Base-by-base conservation (phyloP, 2,888 invertebrate species). In the Pocota personata region DNA sequence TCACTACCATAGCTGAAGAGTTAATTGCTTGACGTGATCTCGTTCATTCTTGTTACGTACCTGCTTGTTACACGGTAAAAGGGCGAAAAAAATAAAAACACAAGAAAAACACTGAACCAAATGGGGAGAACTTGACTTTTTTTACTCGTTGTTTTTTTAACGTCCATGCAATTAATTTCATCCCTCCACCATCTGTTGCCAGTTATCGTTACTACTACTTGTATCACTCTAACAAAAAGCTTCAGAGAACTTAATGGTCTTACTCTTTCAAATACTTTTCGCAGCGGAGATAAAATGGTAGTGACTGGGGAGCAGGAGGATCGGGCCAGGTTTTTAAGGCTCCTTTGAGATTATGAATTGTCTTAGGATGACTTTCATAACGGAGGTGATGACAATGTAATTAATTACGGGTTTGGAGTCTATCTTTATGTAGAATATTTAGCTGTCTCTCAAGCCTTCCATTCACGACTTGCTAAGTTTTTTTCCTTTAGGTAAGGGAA, bases 11-110 rank as follows among this genome's bases (percentile, higher is more conserved):
- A 78, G 78, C 62, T 55, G 52, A 58, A 21, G 67, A 79, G 72
- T 72, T 73, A 73, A 72, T 79, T 79, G 72, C 48, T 73, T 57
- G 24, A 57, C 57, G 57, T 64, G 79, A 79, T 64, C 79, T 66
- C 72, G 48, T 64, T 66, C 32, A 24, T 8, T 60, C 27, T 67
- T 27, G 16, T 52, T 24, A 40, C 37, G 50, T 50, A 66, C 50
- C n/a, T 64, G 3, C 4, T 10, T 50, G 35, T 14, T 24, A 24
- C 14, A 14, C 40, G 19, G n/a, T 0, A 14, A 19, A 37, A 58
- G 2, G 21, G 3, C 4, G 16, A 10, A 37, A 57, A 32, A 19
- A 32, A 35, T 1, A 43, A 55, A 19, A 10, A 57, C 7, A 19
- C 16, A 30, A 57, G 16, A 40, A 55, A 37, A 1, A 14, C n/a